Percentiles rank a stretch among this genome's conserved stretches.
phyloP scores from a whole-genome alignment of 2,797 vertebrate species.

The Microcaecilia unicolor region DNA sequence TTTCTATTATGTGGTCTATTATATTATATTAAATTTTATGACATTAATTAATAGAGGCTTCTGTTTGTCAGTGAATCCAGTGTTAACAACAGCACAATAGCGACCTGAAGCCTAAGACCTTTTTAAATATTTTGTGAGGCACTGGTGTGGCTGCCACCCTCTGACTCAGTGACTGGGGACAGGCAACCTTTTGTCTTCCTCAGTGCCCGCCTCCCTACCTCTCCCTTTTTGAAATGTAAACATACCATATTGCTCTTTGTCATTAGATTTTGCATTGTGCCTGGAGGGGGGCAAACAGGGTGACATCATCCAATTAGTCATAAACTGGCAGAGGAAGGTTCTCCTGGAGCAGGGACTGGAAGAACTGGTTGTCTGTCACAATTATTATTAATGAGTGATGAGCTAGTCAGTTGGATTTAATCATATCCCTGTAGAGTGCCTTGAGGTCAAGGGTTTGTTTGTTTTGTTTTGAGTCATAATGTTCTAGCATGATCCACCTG shows the following conservation, averaged over 20 bases:
- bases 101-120: constrained; percentile 41
- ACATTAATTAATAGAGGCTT: constrained; percentile 56
- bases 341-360: constrained; percentile 5
- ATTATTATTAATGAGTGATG: neutral
- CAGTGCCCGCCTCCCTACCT: constrained; percentile 32
- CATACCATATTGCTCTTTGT: constrained; percentile 23
- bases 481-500: neutral
- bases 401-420: neutral
- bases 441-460: constrained; percentile 4
- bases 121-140: constrained; percentile 41
- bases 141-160: constrained; percentile 55
- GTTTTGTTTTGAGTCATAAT: constrained; percentile 1
- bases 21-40: constrained; percentile 52
- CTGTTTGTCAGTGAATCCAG: constrained; percentile 54
- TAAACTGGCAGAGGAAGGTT: constrained; percentile 6
- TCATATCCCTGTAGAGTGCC: constrained; percentile 1
- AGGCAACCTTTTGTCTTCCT: constrained; percentile 25
- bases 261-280: constrained; percentile 19
- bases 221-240: constrained; percentile 26
- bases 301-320: constrained; percentile 32
- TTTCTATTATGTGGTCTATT: constrained; percentile 6
- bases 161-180: constrained; percentile 55
- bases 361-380: neutral
- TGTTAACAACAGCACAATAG: constrained; percentile 61
- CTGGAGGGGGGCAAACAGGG: constrained; percentile 12